Evolutionary conservation across 2,888 invertebrate genomes (phyloP), one percentile per base, ranked within the genome.

Genomic region (Chesias legatella): DNA sequence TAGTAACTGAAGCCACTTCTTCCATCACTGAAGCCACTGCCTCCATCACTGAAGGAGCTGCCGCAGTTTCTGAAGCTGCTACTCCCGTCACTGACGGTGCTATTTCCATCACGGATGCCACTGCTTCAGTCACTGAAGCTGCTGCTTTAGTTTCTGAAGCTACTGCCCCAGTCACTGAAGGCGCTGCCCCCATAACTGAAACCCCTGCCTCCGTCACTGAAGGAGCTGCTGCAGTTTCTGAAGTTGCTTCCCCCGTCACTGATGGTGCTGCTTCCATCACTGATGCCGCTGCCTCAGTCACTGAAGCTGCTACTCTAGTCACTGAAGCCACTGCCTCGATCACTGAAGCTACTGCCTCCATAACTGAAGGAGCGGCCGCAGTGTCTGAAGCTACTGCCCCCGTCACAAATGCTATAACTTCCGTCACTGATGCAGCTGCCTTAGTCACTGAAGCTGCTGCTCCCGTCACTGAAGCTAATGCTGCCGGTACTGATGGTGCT

Each of bases 131-230:
- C 7, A 4, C 31, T 8, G 35, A 27, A 27, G 31, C 7, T 7
- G 6, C 22, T 22, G 6, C 3, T 3, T 3, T 3, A 3, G 13
- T 3, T 17, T 2, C 5, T 5, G 5, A 34, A 4, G 24, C 33
- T 1, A 13, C 38, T 17, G 33, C 28, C 10, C 25, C 43, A 7
- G 41, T 22, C n/a, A n/a, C 32, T 9, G 39, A 23, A 10, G 37
- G 5, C n/a, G n/a, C n/a, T n/a, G n/a, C n/a, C 7, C 7, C 41
- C 33, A n/a, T n/a, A n/a, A n/a, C n/a, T n/a, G n/a, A n/a, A n/a
- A n/a, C n/a, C n/a, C n/a, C n/a, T n/a, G 27, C 7, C 7, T n/a
- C 21, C 11, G 29, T 10, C n/a, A 0, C 27, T 10, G 43, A 20
- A 10, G 22, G 7, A 1, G 9, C 29, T 23, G 11, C 33, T 6